Conservation (phyloP, 2,888 invertebrate genomes). For the Chalcosyrphus nemorum region DNA sequence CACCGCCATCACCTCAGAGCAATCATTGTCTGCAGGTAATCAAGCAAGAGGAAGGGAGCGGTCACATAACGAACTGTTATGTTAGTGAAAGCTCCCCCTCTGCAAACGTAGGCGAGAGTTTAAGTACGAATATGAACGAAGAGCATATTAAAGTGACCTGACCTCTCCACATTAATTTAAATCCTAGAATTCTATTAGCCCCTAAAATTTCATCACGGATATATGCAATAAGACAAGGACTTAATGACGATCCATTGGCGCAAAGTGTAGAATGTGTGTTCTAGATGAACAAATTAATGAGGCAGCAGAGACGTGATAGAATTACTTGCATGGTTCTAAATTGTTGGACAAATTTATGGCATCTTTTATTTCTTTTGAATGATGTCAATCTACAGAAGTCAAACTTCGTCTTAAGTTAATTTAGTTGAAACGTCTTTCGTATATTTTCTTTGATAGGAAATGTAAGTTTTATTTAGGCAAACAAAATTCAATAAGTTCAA, state of each 20-base stretch:
- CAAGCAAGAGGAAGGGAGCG: constrained; percentile 64
- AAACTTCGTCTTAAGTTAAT: too few species aligned
- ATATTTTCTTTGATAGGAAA: too few species aligned
- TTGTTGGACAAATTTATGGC: too few species aligned
- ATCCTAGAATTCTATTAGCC: constrained; percentile 39
- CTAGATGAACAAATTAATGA: background rate
- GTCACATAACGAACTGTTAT: constrained; percentile 65
- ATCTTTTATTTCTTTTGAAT: too few species aligned
- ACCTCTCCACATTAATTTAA: constrained; percentile 53
- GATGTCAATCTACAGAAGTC: too few species aligned
- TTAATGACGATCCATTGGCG: constrained; percentile 9
- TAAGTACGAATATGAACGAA: constrained; percentile 67
- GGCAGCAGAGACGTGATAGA: too few species aligned
- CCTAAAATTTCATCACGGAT: constrained; percentile 41
- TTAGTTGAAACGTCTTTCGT: too few species aligned
- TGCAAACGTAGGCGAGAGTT: constrained; percentile 53
- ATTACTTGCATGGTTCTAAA: too few species aligned
- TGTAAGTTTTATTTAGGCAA: too few species aligned
- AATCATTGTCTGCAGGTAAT: constrained; percentile 64
- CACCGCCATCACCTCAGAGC: constrained; percentile 69
- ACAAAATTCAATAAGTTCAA: too few species aligned
- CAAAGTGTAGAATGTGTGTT: constrained; percentile 1
- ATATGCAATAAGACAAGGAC: constrained; percentile 28
- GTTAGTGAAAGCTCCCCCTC: constrained; percentile 57
- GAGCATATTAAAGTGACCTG: constrained; percentile 73